phyloP scores from a whole-genome alignment of 2,797 vertebrate genomes.

The Acomys russatus region DNA sequence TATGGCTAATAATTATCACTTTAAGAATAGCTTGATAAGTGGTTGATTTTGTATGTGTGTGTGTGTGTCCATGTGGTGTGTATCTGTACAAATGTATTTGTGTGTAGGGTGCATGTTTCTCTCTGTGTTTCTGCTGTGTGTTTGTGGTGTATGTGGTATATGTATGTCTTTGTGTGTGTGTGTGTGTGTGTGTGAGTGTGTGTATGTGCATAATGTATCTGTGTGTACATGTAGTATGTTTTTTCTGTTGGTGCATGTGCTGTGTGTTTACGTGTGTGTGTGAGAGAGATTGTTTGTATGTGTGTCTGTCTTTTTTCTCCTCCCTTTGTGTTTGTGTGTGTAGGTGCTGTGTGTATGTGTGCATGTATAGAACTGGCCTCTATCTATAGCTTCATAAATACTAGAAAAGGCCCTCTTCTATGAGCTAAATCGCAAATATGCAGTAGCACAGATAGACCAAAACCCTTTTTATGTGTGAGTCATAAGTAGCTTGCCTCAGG shows the following conservation, averaged over 20 bases:
- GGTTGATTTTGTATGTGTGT: not conserved
- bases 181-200: not conserved
- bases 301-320: not conserved
- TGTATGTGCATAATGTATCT: not conserved
- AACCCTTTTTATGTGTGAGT: not conserved
- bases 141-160: not conserved
- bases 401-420: not conserved
- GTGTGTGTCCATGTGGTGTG: not conserved
- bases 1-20: not conserved
- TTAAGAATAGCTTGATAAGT: not conserved
- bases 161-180: not conserved
- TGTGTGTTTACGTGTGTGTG: not conserved
- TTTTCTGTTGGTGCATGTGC: not conserved
- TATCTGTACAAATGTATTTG: no score
- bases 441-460: no score
- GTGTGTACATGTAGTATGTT: not conserved
- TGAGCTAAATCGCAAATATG: not conserved
- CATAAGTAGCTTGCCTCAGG: not conserved
- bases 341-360: not conserved
- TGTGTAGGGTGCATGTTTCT: not conserved
- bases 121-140: not conserved
- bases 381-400: not conserved
- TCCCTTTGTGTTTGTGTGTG: not conserved
- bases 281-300: not conserved
- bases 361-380: not conserved